Evolutionary conservation across 1,140 invertebrate genomes (phyloP).

Genomic region (Heliconius hewitsoni): DNA sequence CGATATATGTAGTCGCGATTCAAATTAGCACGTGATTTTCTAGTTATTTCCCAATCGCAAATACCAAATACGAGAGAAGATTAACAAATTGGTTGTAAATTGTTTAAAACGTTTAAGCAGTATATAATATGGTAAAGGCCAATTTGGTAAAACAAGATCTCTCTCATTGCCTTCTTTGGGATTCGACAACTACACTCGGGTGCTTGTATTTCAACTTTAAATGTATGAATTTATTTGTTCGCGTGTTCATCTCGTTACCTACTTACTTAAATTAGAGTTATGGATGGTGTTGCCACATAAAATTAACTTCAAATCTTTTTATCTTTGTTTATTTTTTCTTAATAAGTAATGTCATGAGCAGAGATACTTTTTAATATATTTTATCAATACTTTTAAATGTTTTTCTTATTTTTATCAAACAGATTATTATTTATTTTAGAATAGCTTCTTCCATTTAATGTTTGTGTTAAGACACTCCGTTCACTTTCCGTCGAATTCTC

Average conservation of each 20-base stretch:
- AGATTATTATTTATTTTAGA: background rate
- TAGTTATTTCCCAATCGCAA: conserved; percentile 24
- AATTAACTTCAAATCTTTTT: background rate
- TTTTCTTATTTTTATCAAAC: too few relatives aligned
- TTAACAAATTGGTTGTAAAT: conserved; percentile 33
- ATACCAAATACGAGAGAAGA: conserved; percentile 29
- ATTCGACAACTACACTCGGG: conserved; percentile 46
- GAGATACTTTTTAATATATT: background rate
- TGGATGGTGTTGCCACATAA: conserved; percentile 26
- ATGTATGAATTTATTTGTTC: conserved; percentile 46
- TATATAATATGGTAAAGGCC: conserved; percentile 43
- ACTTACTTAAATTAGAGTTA: conserved; percentile 41
- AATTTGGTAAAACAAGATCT: conserved; percentile 61
- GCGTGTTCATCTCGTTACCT: conserved; percentile 27
- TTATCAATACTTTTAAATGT: background rate
- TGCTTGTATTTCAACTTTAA: conserved; percentile 45
- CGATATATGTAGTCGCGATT: conserved; percentile 19
- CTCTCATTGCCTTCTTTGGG: conserved; percentile 58
- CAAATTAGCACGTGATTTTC: conserved; percentile 17
- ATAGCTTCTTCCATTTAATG: too few relatives aligned
- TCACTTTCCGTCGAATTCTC: too few relatives aligned
- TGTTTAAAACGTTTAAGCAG: conserved; percentile 36
- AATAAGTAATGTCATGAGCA: background rate
- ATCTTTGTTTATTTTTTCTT: background rate
- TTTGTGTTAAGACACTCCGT: too few relatives aligned